phyloP scores from a whole-genome alignment of 2,888 invertebrate species.

The Synergus gifuensis region DNA sequence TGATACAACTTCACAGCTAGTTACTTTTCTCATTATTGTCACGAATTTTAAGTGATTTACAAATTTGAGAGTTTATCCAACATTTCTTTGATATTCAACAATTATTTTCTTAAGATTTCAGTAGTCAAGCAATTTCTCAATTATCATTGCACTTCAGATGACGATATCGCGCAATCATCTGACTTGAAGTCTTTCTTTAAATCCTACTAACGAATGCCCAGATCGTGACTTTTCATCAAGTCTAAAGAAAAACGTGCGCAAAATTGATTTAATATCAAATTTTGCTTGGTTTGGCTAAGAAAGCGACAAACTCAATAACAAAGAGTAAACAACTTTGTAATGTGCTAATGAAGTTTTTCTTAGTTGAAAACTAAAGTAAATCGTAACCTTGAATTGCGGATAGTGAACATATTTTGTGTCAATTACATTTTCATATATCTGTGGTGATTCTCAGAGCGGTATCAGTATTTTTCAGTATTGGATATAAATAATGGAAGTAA shows the following conservation, averaged over 20 bases:
- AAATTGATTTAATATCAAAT: neutral
- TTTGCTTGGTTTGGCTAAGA: neutral
- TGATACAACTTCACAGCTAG: no score
- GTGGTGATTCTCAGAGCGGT: neutral
- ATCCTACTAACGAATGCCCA: conserved; percentile 31
- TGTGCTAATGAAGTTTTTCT: neutral
- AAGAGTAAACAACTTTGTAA: neutral
- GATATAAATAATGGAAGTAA: neutral
- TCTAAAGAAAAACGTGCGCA: conserved; percentile 16
- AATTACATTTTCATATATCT: neutral
- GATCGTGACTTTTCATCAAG: conserved; percentile 12
- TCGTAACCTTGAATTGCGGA: neutral
- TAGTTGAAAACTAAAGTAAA: neutral
- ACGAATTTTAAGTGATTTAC: conserved; percentile 4
- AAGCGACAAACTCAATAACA: conserved; percentile 25
- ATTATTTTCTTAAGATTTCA: neutral
- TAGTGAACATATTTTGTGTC: neutral
- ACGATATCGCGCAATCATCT: conserved; percentile 13
- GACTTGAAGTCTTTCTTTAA: conserved; percentile 19
- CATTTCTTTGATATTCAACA: neutral
- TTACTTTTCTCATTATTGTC: conserved; percentile 10
- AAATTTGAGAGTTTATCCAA: conserved; percentile 10
- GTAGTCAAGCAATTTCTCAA: neutral
- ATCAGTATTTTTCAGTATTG: neutral
- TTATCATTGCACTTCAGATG: conserved; percentile 19